phyloP scores from a whole-genome alignment of 2,888 invertebrate genomes.

The Ganaspis brasiliensis region DNA sequence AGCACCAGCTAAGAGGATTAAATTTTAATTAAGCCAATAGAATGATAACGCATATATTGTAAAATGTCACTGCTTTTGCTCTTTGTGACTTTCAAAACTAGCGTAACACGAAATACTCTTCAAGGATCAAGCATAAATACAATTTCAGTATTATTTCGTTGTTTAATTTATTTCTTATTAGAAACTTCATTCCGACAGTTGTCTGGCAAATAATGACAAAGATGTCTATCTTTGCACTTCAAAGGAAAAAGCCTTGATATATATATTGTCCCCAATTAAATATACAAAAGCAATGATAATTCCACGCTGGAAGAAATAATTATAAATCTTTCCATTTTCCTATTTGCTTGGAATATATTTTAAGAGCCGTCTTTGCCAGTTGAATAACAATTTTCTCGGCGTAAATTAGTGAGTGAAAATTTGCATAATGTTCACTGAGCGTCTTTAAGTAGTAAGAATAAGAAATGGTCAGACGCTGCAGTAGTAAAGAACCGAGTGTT shows the following conservation, averaged over 20 bases:
- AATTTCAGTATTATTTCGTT: background rate
- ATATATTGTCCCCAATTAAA: background rate
- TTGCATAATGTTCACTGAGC: background rate
- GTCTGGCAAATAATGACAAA: background rate
- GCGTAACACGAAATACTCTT: background rate
- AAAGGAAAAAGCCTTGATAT: background rate
- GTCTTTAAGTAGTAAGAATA: conserved; percentile 22
- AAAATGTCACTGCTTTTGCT: background rate
- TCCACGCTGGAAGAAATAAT: background rate
- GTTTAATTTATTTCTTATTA: background rate
- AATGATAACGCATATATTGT: background rate
- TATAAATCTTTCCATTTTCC: conserved; percentile 19
- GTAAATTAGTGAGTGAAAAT: conserved; percentile 14
- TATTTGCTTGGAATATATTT: background rate
- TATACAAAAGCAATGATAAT: background rate
- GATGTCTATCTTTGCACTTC: background rate
- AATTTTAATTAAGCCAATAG: conserved; percentile 17
- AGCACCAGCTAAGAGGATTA: conserved; percentile 17
- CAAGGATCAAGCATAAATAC: background rate
- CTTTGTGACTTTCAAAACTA: background rate
- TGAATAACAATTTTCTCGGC: background rate
- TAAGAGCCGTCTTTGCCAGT: background rate
- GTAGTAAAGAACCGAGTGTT: background rate
- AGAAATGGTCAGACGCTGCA: conserved; percentile 27
- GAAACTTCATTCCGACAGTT: background rate